Conservation (phyloP, 2,113 vertebrate species). For the Calonectris borealis region DNA sequence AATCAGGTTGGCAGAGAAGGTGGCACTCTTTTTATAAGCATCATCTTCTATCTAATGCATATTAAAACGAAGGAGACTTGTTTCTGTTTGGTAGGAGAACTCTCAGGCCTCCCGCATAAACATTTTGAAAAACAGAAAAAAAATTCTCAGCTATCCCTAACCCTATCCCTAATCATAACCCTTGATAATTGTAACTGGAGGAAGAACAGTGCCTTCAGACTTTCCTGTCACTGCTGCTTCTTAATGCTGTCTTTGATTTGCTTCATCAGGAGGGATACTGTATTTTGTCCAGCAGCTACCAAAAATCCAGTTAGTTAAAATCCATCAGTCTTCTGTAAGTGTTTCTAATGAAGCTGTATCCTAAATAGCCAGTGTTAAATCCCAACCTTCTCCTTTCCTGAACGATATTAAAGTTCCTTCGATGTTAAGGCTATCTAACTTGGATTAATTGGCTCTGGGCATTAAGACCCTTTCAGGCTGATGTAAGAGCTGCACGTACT, state of each 20-base stretch:
- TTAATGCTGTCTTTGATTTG: neutral
- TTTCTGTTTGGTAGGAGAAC: neutral
- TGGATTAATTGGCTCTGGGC: conserved; percentile 10
- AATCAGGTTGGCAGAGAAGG: neutral
- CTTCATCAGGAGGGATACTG: neutral
- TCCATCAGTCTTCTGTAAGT: neutral
- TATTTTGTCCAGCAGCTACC: neutral
- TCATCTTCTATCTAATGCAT: rapidly evolving
- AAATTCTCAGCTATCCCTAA: neutral
- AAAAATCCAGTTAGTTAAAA: neutral
- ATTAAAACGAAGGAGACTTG: neutral
- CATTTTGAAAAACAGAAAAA: neutral
- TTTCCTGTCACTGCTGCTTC: neutral
- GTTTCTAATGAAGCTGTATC: neutral
- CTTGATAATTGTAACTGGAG: neutral
- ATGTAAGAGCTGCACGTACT: conserved; percentile 4
- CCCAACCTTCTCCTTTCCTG: neutral
- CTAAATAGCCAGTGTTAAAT: neutral
- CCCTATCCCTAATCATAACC: neutral
- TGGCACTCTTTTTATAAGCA: neutral
- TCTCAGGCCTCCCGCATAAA: neutral
- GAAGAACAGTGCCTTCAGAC: neutral
- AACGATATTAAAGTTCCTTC: neutral
- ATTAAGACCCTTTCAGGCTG: neutral
- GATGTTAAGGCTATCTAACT: neutral